These are phyloP conservation scores for Poeciliopsis prolifica DNA, from an alignment of 2,113 vertebrate genomes.

Conservation along the genomic window DNA sequence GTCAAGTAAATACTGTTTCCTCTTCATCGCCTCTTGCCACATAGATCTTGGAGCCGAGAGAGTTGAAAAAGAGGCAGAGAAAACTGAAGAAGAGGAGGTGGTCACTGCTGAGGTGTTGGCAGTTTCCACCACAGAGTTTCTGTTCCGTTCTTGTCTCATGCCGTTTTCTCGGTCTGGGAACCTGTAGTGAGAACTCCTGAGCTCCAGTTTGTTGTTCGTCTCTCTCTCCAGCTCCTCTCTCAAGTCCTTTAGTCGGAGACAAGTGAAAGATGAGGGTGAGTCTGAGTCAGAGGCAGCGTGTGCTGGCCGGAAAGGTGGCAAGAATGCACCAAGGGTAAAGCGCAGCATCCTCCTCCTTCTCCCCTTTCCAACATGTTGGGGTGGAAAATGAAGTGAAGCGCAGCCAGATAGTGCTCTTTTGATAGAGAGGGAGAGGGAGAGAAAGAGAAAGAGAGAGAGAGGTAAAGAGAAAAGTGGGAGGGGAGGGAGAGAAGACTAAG, in stretches of 20 bases:
- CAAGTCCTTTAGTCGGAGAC: slow-evolving; percentile 69
- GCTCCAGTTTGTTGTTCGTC: slow-evolving; percentile 49
- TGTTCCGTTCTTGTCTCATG: slow-evolving; percentile 55
- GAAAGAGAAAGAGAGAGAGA: slow-evolving; percentile 62
- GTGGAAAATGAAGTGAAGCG: slow-evolving; percentile 68
- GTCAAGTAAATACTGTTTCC: slow-evolving; percentile 78
- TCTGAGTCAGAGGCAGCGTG: slow-evolving; percentile 63
- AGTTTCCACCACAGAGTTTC: slow-evolving; percentile 65
- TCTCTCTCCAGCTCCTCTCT: slow-evolving; percentile 55
- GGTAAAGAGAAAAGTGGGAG: slow-evolving; percentile 47
- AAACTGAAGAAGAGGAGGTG: slow-evolving; percentile 34
- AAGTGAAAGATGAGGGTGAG: slow-evolving; percentile 61
- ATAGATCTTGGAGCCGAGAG: slow-evolving; percentile 76
- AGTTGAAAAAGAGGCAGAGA: slow-evolving; percentile 47
- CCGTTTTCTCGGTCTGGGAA: slow-evolving; percentile 57
- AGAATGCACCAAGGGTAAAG: slow-evolving; percentile 70
- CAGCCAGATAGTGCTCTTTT: slow-evolving; percentile 66
- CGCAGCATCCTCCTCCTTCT: slow-evolving; percentile 75
- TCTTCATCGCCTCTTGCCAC: slow-evolving; percentile 89
- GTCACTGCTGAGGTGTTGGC: slow-evolving; percentile 51
- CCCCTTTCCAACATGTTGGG: slow-evolving; percentile 79
- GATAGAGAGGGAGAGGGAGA: slow-evolving; percentile 62
- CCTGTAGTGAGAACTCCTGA: slow-evolving; percentile 49
- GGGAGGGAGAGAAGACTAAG: slow-evolving; percentile 50
- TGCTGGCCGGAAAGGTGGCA: slow-evolving; percentile 67